phyloP scores from a whole-genome alignment of 2,797 vertebrate species.

The Chiloscyllium punctatum region DNA sequence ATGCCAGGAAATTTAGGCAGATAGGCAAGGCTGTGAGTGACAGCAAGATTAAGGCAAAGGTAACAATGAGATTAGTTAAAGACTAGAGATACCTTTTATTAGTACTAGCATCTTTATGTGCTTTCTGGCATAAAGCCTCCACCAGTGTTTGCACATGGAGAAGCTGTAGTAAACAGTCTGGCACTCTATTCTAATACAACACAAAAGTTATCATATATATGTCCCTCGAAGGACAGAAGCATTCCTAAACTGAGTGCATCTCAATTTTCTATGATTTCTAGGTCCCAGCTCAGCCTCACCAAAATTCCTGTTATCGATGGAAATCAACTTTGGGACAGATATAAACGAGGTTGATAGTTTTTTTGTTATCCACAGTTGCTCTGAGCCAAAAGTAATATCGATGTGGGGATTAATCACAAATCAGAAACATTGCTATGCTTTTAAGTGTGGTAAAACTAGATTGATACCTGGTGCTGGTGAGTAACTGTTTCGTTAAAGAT shows the following conservation, averaged over 20 bases:
- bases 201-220: neutral
- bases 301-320: neutral
- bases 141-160: neutral
- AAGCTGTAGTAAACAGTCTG: neutral
- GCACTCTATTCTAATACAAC: neutral
- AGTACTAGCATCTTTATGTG: neutral
- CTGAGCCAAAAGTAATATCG: neutral
- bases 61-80: neutral
- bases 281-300: neutral
- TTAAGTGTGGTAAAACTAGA: neutral
- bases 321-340: neutral
- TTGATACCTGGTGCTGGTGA: neutral
- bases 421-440: neutral
- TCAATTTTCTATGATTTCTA: neutral
- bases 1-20: neutral
- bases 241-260: neutral
- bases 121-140: neutral
- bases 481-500: neutral
- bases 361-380: neutral
- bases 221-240: neutral
- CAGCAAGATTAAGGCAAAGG: neutral
- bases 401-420: neutral
- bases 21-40: neutral
- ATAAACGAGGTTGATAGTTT: neutral
- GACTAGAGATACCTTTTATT: neutral